Evolutionary conservation across 2,113 vertebrate genomes (phyloP).

Genomic region (Rhineura floridana): DNA sequence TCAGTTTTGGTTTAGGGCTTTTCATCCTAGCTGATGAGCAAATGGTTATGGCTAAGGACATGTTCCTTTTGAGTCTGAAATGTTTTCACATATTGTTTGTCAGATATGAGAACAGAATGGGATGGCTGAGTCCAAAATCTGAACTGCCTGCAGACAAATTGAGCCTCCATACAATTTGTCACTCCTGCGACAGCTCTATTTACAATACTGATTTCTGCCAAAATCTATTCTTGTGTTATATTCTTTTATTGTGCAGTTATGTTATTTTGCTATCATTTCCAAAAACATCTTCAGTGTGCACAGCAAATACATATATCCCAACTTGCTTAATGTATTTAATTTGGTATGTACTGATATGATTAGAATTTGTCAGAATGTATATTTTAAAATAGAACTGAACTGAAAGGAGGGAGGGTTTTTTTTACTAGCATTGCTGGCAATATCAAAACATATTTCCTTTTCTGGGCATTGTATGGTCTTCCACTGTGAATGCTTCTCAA

Average conservation of each 20-base stretch:
- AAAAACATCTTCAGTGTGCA: constrained; percentile 1
- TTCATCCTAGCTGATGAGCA: background rate
- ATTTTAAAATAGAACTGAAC: background rate
- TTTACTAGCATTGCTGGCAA: background rate
- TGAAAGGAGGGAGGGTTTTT: background rate
- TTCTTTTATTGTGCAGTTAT: constrained; percentile 48
- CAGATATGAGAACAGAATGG: background rate
- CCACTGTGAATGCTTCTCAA: background rate
- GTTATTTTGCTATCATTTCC: constrained; percentile 29
- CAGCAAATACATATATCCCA: constrained; percentile 28
- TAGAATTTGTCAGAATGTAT: background rate
- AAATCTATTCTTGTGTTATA: constrained; percentile 46
- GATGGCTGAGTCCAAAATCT: constrained; percentile 8
- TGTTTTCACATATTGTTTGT: constrained; percentile 28
- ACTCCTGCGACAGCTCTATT: constrained; percentile 42
- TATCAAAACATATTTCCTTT: background rate
- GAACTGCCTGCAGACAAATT: constrained; percentile 10
- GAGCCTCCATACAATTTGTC: constrained; percentile 43
- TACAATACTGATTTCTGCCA: constrained; percentile 35
- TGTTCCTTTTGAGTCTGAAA: constrained; percentile 20
- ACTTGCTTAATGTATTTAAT: constrained; percentile 3
- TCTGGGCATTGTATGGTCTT: background rate
- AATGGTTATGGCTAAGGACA: background rate
- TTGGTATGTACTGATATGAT: constrained; percentile 27
- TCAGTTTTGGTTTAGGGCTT: background rate